Evolutionary conservation across 2,888 invertebrate species (phyloP), one percentile per base, ranked within the genome.

Genomic region (Trachelus troglodyta): DNA sequence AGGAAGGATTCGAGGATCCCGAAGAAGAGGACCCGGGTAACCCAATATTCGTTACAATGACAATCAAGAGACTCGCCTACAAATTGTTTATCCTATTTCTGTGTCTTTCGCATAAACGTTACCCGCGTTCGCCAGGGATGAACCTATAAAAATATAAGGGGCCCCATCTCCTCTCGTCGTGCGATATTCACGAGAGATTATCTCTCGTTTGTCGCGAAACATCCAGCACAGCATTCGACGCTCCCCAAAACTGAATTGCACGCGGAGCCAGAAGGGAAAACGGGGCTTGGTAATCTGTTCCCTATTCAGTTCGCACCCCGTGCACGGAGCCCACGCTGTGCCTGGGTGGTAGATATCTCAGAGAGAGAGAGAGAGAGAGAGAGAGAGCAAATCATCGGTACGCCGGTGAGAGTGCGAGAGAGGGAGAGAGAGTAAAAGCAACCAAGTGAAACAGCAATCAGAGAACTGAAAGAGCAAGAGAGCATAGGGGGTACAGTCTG

Each of bases 271-370:
- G 33, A 12, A 34, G 81, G 82, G 56, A 56, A 56, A 23, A 56
- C 23, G 56, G 56, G 56, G 56, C 56, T 79, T 77, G 82, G 79
- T 84, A 85, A 85, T 84, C 83, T 83, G 80, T 80, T 80, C 79
- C 80, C 83, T 81, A 83, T 83, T 84, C 83, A 85, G 79, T 79
- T 79, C 76, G 82, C 81, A 81, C 82, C 81, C 80, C 75, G 79
- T 79, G 56, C 56, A 56, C 56, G 56, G 23, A 56, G 2, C 56
- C 56, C 23, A 56, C 56, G 56, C 56, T 23, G 56, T 23, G 56
- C 23, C 23, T 9, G 56, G 9, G 23, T 56, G 56, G 56, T 56
- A 23, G 9, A 56, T 23, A 56, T 23, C 23, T 23, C 15, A 40
- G 75, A 80, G 81, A 76, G 80, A 73, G 80, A 81, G 40, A 6